Base-by-base conservation (phyloP, 1,140 invertebrate genomes). In the Lepidotrigona ventralis region DNA sequence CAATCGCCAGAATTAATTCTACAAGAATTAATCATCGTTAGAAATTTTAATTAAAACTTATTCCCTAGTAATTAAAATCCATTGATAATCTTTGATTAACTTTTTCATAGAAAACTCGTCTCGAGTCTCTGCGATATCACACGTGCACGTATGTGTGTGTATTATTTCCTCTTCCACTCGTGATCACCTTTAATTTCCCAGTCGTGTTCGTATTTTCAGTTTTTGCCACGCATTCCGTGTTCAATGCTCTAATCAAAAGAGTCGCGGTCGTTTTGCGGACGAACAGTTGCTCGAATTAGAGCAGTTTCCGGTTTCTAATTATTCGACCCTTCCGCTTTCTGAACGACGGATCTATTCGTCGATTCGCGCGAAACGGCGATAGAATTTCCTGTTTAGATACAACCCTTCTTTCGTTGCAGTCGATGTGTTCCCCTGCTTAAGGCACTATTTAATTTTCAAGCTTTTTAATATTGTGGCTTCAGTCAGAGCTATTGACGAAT, bases 271-370 rank as follows among this genome's bases (percentile, higher is more conserved):
- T 58, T 60, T 17, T 26, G 21, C 21, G 5, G n/a, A 0, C 26
- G 51, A 58, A 69, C 4, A 23, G 14, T 54, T 3, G 58, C 58
- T 70, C 2, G 60, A 76, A 69, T 84, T 80, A 75, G 17, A 54
- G 23, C 53, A 46, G 54, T 70, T 72, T 73, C 39, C 23, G 15
- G 71, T 74, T 71, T 33, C 66, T 12, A 53, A 58, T 33, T 23
- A n/a, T 17, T 29, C 26, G 54, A 63, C 58, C 46, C 29, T 77
- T 81, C 46, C 19, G 6, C 39, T 15, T 33, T 33, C 2, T 9
- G n/a, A 76, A 66, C 23, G n/a, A n/a, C 46, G 21, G 46, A 68
- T 3, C 26, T n/a, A n/a, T 19, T 56, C 21, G 33, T 17, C 33
- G 39, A 75, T 46, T 63, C 21, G 39, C 39, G 39, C 6, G 23